phyloP scores from a whole-genome alignment of 2,797 vertebrate species.

The Pipistrellus pygmaeus region DNA sequence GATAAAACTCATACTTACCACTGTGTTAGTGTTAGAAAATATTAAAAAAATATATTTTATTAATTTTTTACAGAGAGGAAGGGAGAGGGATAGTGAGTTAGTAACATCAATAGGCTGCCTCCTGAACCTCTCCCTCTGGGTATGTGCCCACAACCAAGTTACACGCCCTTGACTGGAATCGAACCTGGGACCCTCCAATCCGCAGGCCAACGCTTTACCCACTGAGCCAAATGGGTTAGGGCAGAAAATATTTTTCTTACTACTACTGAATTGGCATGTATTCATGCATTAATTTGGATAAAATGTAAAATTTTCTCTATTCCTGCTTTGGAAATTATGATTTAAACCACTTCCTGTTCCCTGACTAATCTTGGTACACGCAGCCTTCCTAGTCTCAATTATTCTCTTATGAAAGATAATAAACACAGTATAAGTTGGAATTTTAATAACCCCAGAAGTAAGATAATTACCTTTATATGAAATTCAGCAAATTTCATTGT shows the following conservation, averaged over 20 bases:
- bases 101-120: no score
- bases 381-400: conserved; percentile 5
- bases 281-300: neutral
- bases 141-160: no score
- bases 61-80: no score
- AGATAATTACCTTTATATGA: neutral
- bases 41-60: neutral
- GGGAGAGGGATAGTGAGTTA: no score
- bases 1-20: neutral
- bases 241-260: neutral
- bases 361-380: neutral
- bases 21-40: neutral
- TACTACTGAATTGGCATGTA: neutral
- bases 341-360: conserved; percentile 53
- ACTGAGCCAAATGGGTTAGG: no score
- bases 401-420: neutral
- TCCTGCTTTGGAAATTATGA: neutral
- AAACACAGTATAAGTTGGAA: conserved; percentile 5
- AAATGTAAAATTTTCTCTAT: conserved; percentile 2
- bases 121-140: no score
- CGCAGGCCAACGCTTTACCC: no score
- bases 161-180: no score
- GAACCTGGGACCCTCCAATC: no score
- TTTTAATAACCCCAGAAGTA: neutral
- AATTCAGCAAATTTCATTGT: conserved; percentile 37